phyloP scores from a whole-genome alignment of 2,797 vertebrate species.

The Mycteria americana region DNA sequence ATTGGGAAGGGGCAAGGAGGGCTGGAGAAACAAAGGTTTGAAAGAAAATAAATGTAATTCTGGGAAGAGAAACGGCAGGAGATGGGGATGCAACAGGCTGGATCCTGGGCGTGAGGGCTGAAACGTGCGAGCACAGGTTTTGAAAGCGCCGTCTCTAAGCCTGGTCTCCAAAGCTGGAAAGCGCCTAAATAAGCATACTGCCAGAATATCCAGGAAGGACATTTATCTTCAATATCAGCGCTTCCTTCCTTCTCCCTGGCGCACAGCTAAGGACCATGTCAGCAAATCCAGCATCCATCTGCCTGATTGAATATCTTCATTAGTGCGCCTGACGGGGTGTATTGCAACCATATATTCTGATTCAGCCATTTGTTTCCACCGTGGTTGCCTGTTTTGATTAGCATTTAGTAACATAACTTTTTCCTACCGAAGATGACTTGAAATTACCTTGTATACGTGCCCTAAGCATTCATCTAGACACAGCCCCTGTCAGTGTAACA shows the following conservation, averaged over 20 bases:
- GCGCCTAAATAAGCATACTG: neutral
- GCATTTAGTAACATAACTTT: neutral
- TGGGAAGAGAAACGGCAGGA: neutral
- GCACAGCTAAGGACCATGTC: neutral
- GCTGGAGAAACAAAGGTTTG: neutral
- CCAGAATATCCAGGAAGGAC: neutral
- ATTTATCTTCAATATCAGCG: neutral
- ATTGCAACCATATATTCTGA: neutral
- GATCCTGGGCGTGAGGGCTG: neutral
- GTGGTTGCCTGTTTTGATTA: neutral
- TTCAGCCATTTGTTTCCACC: neutral
- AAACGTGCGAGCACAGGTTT: accelerated
- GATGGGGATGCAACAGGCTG: neutral
- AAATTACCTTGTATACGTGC: neutral
- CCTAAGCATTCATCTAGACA: neutral
- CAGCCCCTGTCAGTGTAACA: neutral
- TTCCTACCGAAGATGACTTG: neutral
- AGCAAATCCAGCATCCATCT: neutral
- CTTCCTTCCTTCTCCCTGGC: neutral
- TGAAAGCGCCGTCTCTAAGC: neutral
- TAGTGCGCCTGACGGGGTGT: neutral
- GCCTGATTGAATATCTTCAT: neutral
- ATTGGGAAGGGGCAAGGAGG: neutral
- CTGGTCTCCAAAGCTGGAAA: neutral
- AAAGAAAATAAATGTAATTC: neutral